Conservation (phyloP, 92 coral and sea anemone genomes). For the Paramuricea clavata region DNA sequence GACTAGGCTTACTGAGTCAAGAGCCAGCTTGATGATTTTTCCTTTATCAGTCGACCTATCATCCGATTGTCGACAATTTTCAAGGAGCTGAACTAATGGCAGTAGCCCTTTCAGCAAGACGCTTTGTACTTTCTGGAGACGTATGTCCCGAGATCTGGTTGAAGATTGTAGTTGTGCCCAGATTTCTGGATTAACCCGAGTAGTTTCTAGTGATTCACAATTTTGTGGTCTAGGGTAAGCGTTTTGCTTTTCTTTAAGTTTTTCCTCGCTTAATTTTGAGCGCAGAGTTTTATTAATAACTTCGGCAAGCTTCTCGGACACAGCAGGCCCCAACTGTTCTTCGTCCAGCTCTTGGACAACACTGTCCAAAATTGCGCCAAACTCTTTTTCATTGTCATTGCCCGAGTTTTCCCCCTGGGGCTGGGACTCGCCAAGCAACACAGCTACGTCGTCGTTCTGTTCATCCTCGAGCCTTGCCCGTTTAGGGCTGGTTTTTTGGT, state of each 20-base stretch:
- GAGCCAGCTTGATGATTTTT: background rate
- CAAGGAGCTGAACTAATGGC: constrained; percentile 5
- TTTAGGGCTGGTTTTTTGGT: background rate
- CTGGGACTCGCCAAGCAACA: background rate
- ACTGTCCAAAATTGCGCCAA: background rate
- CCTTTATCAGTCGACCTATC: background rate
- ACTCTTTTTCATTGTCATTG: background rate
- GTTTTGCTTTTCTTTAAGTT: background rate
- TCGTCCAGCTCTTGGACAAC: background rate
- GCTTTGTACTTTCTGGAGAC: no score
- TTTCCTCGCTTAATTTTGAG: background rate
- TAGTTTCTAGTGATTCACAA: no score
- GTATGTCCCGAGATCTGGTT: no score
- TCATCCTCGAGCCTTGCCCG: background rate
- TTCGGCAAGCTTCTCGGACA: background rate
- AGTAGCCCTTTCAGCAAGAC: background rate
- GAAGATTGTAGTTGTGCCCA: no score
- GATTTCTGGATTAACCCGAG: no score
- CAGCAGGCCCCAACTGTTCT: background rate
- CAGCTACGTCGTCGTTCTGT: background rate
- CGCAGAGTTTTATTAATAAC: background rate
- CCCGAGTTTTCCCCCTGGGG: background rate
- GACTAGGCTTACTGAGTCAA: background rate
- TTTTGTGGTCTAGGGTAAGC: no score
- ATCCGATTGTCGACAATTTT: background rate